Evolutionary conservation across 2,888 invertebrate species (phyloP).

Genomic region (Melolontha melolontha): DNA sequence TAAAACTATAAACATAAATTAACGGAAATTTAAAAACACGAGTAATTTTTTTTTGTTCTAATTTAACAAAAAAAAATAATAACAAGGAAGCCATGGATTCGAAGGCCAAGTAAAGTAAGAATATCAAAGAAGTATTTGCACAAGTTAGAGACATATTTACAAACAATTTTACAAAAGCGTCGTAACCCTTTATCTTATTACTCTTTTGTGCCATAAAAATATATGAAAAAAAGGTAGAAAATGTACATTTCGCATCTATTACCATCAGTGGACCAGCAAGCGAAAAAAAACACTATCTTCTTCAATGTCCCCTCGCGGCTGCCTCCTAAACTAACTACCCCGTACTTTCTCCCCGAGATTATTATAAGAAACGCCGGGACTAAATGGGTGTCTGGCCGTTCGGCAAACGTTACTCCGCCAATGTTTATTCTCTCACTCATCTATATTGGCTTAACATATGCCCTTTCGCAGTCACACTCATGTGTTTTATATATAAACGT

Average conservation of each 20-base stretch:
- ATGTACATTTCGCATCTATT: conserved; percentile 47
- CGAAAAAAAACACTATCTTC: conserved; percentile 39
- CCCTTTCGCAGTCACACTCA: conserved; percentile 47
- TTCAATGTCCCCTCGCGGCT: conserved; percentile 46
- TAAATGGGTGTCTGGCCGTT: conserved; percentile 64
- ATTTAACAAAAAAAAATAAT: too few relatives aligned
- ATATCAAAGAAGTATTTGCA: too few relatives aligned
- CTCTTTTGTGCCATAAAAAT: conserved; percentile 25
- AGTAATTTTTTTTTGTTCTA: too few relatives aligned
- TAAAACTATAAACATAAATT: too few relatives aligned
- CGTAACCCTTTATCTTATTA: conserved; percentile 5
- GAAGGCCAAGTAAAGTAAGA: too few relatives aligned
- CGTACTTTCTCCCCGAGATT: conserved; percentile 61
- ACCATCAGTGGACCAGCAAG: conserved; percentile 38
- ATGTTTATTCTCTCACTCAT: conserved; percentile 44
- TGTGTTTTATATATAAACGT: conserved; percentile 61
- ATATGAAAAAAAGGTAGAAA: conserved; percentile 16
- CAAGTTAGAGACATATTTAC: too few relatives aligned
- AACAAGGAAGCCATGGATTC: too few relatives aligned
- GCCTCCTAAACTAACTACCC: conserved; percentile 55
- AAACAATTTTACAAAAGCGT: too few relatives aligned
- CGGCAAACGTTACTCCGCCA: conserved; percentile 59
- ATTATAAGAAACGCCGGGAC: conserved; percentile 64
- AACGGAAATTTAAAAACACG: too few relatives aligned
- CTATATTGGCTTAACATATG: neutral